Evolutionary conservation across 2,113 vertebrate genomes (phyloP).

Genomic region (Ceyx cyanopectus): DNA sequence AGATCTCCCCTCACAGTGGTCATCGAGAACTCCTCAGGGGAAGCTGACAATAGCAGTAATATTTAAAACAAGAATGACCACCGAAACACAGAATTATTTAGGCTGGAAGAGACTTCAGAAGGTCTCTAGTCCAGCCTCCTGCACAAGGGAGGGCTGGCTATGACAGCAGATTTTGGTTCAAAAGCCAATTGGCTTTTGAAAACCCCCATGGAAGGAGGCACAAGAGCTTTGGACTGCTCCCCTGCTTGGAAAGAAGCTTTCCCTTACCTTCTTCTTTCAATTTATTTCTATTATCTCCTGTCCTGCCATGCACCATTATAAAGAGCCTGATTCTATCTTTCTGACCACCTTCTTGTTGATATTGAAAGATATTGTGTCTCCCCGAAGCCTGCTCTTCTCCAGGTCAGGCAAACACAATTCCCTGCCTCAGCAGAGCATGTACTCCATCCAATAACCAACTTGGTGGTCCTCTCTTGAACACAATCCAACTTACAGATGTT

Average conservation of each 20-base stretch:
- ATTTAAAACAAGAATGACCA: background rate
- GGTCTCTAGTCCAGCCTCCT: background rate
- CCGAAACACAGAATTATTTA: rapidly evolving
- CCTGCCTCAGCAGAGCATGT: background rate
- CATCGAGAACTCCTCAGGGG: background rate
- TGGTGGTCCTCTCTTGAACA: background rate
- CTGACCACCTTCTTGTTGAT: background rate
- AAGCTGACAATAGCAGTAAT: background rate
- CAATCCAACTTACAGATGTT: background rate
- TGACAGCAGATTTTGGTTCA: background rate
- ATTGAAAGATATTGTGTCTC: background rate
- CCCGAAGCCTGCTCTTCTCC: background rate
- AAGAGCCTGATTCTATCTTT: background rate
- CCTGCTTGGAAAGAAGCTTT: background rate
- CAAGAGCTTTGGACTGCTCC: background rate
- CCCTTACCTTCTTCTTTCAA: background rate
- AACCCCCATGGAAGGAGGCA: background rate
- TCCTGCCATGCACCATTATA: background rate
- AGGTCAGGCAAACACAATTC: background rate
- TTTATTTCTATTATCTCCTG: background rate
- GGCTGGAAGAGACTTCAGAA: background rate
- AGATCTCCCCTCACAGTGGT: background rate
- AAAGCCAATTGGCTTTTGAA: background rate
- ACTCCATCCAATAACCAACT: background rate
- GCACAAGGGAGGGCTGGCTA: background rate